Evolutionary conservation across 2,797 vertebrate genomes (phyloP).

Genomic region (Coracias cyanogaster): DNA sequence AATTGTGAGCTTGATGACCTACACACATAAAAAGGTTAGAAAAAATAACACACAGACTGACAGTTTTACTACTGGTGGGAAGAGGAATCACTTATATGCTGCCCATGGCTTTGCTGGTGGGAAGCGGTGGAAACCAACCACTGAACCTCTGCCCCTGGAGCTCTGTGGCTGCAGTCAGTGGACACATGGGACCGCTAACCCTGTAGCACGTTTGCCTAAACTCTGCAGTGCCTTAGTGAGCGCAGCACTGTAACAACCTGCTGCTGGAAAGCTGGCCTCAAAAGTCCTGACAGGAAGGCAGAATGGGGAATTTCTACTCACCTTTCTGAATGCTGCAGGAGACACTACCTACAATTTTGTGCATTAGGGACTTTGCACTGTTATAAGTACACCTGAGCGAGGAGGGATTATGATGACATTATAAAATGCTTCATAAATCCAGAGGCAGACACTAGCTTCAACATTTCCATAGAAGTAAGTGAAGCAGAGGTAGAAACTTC

Average conservation of each 20-base stretch:
- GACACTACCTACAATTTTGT: neutral
- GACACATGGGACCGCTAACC: accelerated
- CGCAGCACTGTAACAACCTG: accelerated
- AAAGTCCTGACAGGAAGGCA: neutral
- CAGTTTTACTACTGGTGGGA: neutral
- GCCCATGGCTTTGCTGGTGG: neutral
- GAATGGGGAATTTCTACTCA: neutral
- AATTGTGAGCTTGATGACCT: neutral
- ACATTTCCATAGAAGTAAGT: neutral
- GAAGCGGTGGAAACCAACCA: neutral
- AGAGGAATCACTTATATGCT: accelerated
- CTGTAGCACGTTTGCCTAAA: accelerated
- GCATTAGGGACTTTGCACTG: neutral
- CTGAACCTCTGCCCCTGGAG: accelerated
- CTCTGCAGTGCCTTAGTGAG: neutral
- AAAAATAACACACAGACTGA: neutral
- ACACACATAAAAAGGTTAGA: neutral
- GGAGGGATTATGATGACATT: neutral
- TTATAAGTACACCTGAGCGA: accelerated
- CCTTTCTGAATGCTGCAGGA: neutral
- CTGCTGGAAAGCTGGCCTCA: neutral
- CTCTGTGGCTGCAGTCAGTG: neutral
- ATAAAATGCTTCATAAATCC: neutral
- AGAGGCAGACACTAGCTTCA: neutral
- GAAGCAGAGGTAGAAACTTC: neutral